Conservation (phyloP, 1,140 invertebrate genomes). For the Trachymyrmex septentrionalis region DNA sequence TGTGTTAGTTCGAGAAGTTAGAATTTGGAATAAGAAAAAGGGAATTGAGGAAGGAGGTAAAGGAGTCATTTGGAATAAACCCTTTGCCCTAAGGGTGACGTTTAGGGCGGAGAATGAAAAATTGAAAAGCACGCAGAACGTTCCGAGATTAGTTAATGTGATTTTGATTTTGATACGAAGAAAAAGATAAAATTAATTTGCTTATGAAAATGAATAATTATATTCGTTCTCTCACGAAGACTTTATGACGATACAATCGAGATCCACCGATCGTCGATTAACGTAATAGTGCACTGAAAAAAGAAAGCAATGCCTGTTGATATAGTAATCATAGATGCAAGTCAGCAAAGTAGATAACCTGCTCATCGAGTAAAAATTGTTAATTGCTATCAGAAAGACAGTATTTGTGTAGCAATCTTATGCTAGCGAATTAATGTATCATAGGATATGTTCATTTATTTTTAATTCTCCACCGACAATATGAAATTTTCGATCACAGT, state of each 20-base stretch:
- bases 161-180: slow-evolving; percentile 84
- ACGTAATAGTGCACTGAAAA: not conserved
- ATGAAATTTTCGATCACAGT: no score
- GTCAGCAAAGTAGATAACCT: not conserved
- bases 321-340: not conserved
- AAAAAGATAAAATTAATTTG: slow-evolving; percentile 85
- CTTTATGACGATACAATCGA: slow-evolving; percentile 17
- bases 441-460: no score
- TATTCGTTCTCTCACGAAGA: not conserved
- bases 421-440: no score
- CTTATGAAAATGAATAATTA: slow-evolving; percentile 83
- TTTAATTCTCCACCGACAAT: no score
- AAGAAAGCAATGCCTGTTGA: not conserved
- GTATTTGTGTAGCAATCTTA: no score
- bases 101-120: slow-evolving; percentile 77
- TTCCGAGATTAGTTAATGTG: slow-evolving; percentile 83
- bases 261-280: not conserved
- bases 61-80: slow-evolving; percentile 39
- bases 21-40: not conserved
- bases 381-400: no score
- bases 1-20: slow-evolving; percentile 82
- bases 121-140: slow-evolving; percentile 53
- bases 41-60: not conserved
- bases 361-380: no score
- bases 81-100: slow-evolving; percentile 79